Evolutionary conservation across 2,888 invertebrate species (phyloP).

Genomic region (Melieria crassipennis): DNA sequence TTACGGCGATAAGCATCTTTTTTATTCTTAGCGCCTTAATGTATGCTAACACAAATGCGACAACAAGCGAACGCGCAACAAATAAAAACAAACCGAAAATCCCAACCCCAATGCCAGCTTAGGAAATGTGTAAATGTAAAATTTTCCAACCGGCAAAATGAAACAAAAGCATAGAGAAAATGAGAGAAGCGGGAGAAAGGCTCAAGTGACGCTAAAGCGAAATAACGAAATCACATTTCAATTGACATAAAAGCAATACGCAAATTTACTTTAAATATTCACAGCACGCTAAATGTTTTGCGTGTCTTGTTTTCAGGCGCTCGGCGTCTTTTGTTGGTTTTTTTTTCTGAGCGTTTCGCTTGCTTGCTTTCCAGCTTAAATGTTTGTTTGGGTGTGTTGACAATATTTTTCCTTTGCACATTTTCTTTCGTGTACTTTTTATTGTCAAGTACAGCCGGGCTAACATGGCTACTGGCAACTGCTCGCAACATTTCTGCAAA

Average conservation of each 20-base stretch:
- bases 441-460: neutral
- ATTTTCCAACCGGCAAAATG: neutral
- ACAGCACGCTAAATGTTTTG: neutral
- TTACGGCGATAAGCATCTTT: neutral
- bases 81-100: conserved; percentile 6
- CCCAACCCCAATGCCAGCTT: neutral
- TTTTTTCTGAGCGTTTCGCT: too few relatives aligned
- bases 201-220: neutral
- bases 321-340: too few relatives aligned
- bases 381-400: too few relatives aligned
- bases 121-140: too few relatives aligned
- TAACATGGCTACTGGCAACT: too few relatives aligned
- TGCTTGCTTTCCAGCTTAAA: too few relatives aligned
- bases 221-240: conserved; percentile 17
- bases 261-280: conserved; percentile 21
- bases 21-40: neutral
- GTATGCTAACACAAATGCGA: neutral
- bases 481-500: too few relatives aligned
- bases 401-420: neutral
- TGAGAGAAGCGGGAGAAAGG: neutral
- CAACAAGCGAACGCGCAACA: neutral
- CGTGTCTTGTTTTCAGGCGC: neutral
- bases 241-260: conserved; percentile 14
- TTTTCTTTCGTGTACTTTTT: neutral
- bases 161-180: neutral